phyloP scores from a whole-genome alignment of 1,140 invertebrate species.

The Lasaia peninsularis region DNA sequence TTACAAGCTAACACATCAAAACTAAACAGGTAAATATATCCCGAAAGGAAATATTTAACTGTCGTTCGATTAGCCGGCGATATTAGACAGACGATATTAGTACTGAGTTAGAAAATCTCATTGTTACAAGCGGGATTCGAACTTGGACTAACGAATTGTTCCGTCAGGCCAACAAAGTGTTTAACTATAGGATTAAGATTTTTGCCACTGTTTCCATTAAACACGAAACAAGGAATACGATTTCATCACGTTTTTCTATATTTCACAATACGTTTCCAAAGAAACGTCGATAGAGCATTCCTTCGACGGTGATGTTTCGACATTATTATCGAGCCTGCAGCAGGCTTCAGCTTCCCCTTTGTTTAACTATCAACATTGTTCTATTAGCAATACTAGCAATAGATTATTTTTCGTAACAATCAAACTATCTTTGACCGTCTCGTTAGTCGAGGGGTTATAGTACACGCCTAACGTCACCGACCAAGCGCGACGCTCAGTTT shows the following conservation, averaged over 20 bases:
- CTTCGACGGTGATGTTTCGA: background rate
- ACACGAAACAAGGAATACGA: background rate
- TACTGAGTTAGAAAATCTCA: too few species aligned
- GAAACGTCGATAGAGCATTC: conserved; percentile 4
- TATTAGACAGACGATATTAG: too few species aligned
- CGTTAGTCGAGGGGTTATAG: too few species aligned
- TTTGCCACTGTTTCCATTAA: background rate
- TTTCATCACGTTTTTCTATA: background rate
- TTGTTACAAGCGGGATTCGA: too few species aligned
- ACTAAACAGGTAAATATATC: too few species aligned
- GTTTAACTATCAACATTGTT: background rate
- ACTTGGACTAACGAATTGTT: too few species aligned
- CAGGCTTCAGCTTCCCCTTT: background rate
- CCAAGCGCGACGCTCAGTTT: too few species aligned
- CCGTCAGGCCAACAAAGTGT: too few species aligned
- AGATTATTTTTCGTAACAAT: background rate
- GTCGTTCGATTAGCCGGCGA: too few species aligned
- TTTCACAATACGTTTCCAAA: conserved; percentile 4
- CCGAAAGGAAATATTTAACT: too few species aligned
- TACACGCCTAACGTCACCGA: too few species aligned
- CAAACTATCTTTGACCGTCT: background rate
- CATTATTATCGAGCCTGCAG: background rate
- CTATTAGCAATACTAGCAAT: background rate
- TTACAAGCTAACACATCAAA: too few species aligned
- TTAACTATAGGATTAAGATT: background rate